Evolutionary conservation across 2,888 invertebrate species (phyloP).

Genomic region (Sicus ferrugineus): DNA sequence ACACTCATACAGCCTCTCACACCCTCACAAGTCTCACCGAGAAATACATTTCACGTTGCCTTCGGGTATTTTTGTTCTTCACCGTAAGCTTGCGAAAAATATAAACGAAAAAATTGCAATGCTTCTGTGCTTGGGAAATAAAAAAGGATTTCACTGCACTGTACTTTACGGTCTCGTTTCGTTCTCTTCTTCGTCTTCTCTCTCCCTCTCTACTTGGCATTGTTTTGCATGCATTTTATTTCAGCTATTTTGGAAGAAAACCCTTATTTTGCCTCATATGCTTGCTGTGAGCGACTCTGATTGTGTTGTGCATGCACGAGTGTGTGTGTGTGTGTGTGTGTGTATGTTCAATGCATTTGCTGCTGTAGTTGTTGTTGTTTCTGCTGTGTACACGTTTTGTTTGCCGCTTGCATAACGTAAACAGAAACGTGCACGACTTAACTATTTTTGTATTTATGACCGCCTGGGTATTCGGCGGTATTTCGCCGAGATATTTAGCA

Average conservation of each 20-base stretch:
- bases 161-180: background rate
- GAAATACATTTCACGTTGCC: constrained; percentile 5
- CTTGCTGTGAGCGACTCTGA: constrained; percentile 13
- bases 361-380: constrained; percentile 13
- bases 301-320: constrained; percentile 10
- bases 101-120: background rate
- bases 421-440: constrained; percentile 45
- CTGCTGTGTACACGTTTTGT: constrained; percentile 21
- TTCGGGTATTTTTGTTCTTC: background rate
- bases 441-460: constrained; percentile 57
- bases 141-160: constrained; percentile 12
- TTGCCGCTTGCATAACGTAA: constrained; percentile 1
- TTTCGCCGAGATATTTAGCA: constrained; percentile 44
- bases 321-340: constrained; percentile 16
- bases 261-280: constrained; percentile 29
- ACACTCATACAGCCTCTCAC: background rate
- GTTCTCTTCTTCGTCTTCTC: background rate
- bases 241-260: constrained; percentile 37
- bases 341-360: background rate
- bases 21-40: constrained; percentile 1
- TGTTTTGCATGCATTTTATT: constrained; percentile 15
- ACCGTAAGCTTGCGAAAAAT: background rate
- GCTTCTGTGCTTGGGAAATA: background rate
- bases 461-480: constrained; percentile 52
- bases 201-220: background rate